Evolutionary conservation across 2,113 vertebrate genomes (phyloP).

Genomic region (Muntiacus muntjak): DNA sequence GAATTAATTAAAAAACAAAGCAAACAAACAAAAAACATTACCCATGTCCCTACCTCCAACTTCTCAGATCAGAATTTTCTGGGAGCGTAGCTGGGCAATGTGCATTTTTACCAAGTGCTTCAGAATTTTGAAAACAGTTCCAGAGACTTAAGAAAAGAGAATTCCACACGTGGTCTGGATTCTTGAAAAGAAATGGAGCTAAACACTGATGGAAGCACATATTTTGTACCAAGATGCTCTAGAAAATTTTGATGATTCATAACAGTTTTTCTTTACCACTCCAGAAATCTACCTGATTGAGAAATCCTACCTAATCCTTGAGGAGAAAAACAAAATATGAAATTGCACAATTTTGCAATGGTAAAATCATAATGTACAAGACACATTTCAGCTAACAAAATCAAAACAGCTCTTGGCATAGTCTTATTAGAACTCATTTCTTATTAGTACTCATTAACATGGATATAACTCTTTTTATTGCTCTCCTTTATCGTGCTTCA

Average conservation of each 20-base stretch:
- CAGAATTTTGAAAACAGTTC: background rate
- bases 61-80: background rate
- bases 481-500: background rate
- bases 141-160: background rate
- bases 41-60: background rate
- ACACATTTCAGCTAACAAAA: background rate
- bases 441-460: background rate
- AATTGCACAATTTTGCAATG: background rate
- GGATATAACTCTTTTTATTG: background rate
- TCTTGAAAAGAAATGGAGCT: background rate
- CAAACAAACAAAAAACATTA: background rate
- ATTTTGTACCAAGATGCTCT: background rate
- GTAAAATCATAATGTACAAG: slow-evolving; percentile 13
- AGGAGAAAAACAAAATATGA: background rate
- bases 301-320: background rate
- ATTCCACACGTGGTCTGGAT: background rate
- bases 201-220: background rate
- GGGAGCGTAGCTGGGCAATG: background rate
- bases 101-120: background rate
- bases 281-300: background rate
- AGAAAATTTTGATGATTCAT: background rate
- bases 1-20: background rate
- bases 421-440: background rate
- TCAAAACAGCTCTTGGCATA: background rate
- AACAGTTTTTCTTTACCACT: background rate